These are phyloP conservation scores for Drosophila ercepeae DNA, from an alignment of 1,140 invertebrate species.

Conservation along the genomic window DNA sequence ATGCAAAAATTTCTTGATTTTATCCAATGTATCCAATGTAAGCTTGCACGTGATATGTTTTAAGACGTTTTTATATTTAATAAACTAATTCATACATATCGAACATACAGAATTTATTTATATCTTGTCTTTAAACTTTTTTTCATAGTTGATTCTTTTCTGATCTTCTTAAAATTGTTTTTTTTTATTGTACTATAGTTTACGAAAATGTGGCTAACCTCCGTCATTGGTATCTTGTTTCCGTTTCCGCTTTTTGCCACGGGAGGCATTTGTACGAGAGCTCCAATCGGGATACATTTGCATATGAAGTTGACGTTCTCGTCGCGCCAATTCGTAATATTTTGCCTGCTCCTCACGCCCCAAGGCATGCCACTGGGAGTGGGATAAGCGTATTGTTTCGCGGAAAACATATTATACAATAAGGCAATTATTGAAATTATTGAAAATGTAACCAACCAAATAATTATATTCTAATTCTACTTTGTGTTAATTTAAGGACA, in stretches of 20 bases:
- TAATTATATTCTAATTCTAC: slow-evolving; percentile 6
- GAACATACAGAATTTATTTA: slow-evolving; percentile 1
- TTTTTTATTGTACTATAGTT: slow-evolving; percentile 50
- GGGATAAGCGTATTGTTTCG: slow-evolving; percentile 40
- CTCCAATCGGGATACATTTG: slow-evolving; percentile 99
- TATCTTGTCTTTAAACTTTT: slow-evolving; percentile 8
- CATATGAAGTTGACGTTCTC: slow-evolving; percentile 99
- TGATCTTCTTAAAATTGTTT: slow-evolving; percentile 40
- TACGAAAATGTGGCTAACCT: slow-evolving; percentile 86
- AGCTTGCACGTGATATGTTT: not conserved
- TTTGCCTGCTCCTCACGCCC: slow-evolving; percentile 99
- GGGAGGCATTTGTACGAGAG: slow-evolving; percentile 98
- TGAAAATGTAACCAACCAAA: slow-evolving; percentile 22
- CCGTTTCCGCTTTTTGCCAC: slow-evolving; percentile 99
- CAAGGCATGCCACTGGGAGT: slow-evolving; percentile 97
- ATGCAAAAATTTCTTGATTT: too few species aligned
- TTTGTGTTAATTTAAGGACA: not conserved
- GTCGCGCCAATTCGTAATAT: slow-evolving; percentile 99
- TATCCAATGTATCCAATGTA: not conserved
- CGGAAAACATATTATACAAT: slow-evolving; percentile 48
- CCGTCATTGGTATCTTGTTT: slow-evolving; percentile 99
- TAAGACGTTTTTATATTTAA: slow-evolving; percentile 1
- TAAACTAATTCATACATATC: slow-evolving; percentile 2
- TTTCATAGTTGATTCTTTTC: slow-evolving; percentile 17
- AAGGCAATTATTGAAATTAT: slow-evolving; percentile 28